These are phyloP conservation scores for Theristicus caerulescens DNA, from an alignment of 2,113 vertebrate genomes.

Conservation along the genomic window DNA sequence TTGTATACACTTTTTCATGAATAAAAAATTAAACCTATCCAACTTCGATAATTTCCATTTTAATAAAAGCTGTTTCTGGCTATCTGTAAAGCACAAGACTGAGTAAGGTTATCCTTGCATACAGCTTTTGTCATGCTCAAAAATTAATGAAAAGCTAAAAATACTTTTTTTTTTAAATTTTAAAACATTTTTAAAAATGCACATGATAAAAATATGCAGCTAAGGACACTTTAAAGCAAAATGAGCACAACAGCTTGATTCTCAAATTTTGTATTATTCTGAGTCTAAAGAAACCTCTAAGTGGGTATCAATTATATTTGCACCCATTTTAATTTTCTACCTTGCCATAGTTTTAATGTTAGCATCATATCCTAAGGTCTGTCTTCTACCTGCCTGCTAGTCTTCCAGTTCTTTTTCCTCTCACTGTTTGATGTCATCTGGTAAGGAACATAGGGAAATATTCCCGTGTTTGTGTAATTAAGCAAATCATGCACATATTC, in stretches of 20 bases:
- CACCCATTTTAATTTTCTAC: neutral
- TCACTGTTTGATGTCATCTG: neutral
- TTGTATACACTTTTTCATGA: neutral
- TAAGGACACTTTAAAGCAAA: neutral
- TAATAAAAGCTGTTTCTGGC: neutral
- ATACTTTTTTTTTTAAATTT: neutral
- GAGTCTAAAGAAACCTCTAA: neutral
- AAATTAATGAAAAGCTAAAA: neutral
- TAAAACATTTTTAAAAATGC: neutral
- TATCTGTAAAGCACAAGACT: neutral
- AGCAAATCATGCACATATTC: neutral
- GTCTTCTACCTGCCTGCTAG: neutral
- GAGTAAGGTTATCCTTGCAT: neutral
- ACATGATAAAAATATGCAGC: neutral
- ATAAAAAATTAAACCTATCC: neutral
- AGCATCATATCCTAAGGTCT: neutral
- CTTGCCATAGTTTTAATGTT: neutral
- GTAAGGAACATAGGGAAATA: neutral
- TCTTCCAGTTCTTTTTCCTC: neutral
- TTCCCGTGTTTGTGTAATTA: neutral
- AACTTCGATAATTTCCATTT: neutral
- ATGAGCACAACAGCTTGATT: neutral
- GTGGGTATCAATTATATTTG: neutral
- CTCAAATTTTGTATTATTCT: neutral
- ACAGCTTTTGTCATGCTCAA: neutral